Evolutionary conservation across 2,113 vertebrate species (phyloP).

Genomic region (Oreocharis arfaki): DNA sequence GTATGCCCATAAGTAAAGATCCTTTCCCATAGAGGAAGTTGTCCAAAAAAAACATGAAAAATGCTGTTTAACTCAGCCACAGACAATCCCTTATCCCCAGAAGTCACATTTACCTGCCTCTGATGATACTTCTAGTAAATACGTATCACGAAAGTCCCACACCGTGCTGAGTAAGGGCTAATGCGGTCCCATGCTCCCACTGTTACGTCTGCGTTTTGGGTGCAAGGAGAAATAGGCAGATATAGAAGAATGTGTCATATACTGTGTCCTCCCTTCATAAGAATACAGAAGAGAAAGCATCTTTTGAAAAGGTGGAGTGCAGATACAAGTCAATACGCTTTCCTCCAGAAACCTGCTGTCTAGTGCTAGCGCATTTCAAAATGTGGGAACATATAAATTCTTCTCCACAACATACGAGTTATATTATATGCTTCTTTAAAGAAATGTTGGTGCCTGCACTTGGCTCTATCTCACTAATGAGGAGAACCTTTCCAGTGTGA

Average conservation of each 20-base stretch:
- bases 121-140: not conserved
- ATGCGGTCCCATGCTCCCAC: not conserved
- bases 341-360: not conserved
- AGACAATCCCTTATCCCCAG: not conserved
- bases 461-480: not conserved
- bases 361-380: not conserved
- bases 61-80: not conserved
- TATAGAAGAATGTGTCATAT: not conserved
- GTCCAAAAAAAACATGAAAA: not conserved
- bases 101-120: not conserved
- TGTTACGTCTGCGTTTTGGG: not conserved
- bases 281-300: not conserved
- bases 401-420: not conserved
- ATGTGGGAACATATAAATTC: not conserved
- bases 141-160: not conserved
- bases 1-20: not conserved
- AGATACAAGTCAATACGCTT: not conserved
- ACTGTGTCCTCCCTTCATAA: rapidly evolving
- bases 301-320: not conserved
- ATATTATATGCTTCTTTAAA: not conserved
- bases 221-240: not conserved
- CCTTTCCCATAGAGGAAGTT: not conserved
- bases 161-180: not conserved
- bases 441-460: not conserved
- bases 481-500: not conserved